Evolutionary conservation across 2,797 vertebrate genomes (phyloP), one percentile per base, ranked within the genome.

Genomic region (Karalla daura): DNA sequence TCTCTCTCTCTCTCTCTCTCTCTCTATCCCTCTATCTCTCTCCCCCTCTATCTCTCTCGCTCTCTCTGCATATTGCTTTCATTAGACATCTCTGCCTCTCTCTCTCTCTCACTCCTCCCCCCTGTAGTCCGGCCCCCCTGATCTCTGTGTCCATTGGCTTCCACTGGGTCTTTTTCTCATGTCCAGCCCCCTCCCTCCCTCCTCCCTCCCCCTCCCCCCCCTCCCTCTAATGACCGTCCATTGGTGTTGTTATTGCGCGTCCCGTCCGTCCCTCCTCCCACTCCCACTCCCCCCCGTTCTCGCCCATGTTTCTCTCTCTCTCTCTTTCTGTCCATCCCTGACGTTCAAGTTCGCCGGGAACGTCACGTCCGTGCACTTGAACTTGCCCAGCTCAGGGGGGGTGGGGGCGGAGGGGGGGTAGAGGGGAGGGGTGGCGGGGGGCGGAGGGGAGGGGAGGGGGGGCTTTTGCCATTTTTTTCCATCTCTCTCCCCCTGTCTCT

Each of bases 361-460:
- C 96, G 96, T 98, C 97, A 98, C 97, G 97, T 98, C 96, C 96
- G 96, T 87, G 88, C 96, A 98, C 96, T 98, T 98, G 96, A 98
- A 97, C 96, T 98, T 98, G 96, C 96, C 82, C 85, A 94, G 96
- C 96, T 96, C 95, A 94, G 64, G 18, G 73, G 74, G 63, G 52
- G 93, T 95, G 95, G 95, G 94, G 93, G 93, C 94, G 93, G 70
- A 66, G 60, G 61, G 93, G 95, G 94, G 94, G 92, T 92, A 93
- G 94, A 94, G 93, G 93, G 93, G 94, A 93, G 93, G 92, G 92
- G 94, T 93, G 93, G 17, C 93, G 94, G 94, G 93, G 93, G 94
- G 94, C 92, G 93, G 93, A 91, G 93, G 94, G 94, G 93, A 93
- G 93, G 95, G 17, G 50, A 44, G 32, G 20, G 21, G 96, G 96